Evolutionary conservation across 2,888 invertebrate species (phyloP), one percentile per base, ranked within the genome.

Genomic region (Caenorhabditis japonica): DNA sequence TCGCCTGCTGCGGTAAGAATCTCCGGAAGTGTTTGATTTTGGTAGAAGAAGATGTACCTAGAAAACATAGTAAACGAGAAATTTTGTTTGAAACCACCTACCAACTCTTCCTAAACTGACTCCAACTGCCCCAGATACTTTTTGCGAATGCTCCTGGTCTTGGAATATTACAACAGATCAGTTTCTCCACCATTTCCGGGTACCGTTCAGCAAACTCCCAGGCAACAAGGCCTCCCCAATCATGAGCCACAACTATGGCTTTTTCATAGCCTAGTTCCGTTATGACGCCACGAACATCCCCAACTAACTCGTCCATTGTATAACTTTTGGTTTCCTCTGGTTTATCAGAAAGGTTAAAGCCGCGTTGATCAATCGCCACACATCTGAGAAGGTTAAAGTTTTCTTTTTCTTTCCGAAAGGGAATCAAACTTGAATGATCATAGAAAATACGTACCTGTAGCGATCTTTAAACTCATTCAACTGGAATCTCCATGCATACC

Each of bases 281-380:
- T 25, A 93, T 90, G 41, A 93, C 90, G 82, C 92, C 91, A 66
- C 90, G 90, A 4, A 93, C 86, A 88, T 93, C 93, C 23, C 91
- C 90, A 10, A 92, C 88, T 33, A 93, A 87, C 60, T 89, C 89
- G 53, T 91, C 90, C 43, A 92, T 89, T 51, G 88, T 89, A 87
- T 93, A 93, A 41, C 90, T 90, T 49, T 89, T 88, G 30, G 91
- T 88, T 72, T 91, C 91, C 8, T 88, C 85, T 8, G 93, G 93
- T 86, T 93, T 93, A 81, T 93, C 93, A 0, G 92, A 92, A 83
- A 93, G 92, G 3, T 92, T 92, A 85, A 93, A 93, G 23, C 93
- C 93, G 87, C 93, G 92, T 83, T 93, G 89, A 88, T 93, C 93
- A 49, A 93, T 87, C n/a, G 93, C 92, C 12, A 93, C 90, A 19